Conservation (phyloP, 2,797 vertebrate genomes). For the Babyrousa celebensis region DNA sequence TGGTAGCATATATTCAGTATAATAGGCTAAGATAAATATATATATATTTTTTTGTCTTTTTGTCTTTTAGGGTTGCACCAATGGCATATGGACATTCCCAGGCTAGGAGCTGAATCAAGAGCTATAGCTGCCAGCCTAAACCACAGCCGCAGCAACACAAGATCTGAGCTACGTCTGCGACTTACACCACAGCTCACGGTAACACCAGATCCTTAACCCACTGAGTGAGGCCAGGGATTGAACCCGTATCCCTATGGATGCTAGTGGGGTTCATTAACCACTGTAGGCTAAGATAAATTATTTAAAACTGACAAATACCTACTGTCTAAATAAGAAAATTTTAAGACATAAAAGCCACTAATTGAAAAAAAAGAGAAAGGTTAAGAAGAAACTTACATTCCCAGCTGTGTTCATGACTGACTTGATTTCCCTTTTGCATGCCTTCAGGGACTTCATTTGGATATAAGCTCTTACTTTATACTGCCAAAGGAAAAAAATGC, state of each 20-base stretch:
- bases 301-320: constrained; percentile 32
- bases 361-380: neutral
- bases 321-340: neutral
- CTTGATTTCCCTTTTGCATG: constrained; percentile 99
- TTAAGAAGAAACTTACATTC: constrained; percentile 94
- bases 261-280: too few relatives aligned
- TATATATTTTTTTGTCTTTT: too few relatives aligned
- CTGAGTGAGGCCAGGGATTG: too few relatives aligned
- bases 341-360: constrained; percentile 7
- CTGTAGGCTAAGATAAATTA: neutral
- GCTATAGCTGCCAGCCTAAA: too few relatives aligned
- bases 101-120: too few relatives aligned
- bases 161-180: too few relatives aligned
- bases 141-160: too few relatives aligned
- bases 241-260: too few relatives aligned
- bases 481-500: constrained; percentile 88
- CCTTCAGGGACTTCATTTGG: constrained; percentile 99
- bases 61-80: too few relatives aligned
- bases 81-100: too few relatives aligned
- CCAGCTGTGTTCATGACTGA: constrained; percentile 99
- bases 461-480: constrained; percentile 99
- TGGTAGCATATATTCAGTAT: neutral
- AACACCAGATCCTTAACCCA: too few relatives aligned
- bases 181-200: too few relatives aligned
- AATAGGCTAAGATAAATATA: neutral